Evolutionary conservation across 2,888 invertebrate genomes (phyloP), one percentile per base, ranked within the genome.

Genomic region (Drosophila limbata): DNA sequence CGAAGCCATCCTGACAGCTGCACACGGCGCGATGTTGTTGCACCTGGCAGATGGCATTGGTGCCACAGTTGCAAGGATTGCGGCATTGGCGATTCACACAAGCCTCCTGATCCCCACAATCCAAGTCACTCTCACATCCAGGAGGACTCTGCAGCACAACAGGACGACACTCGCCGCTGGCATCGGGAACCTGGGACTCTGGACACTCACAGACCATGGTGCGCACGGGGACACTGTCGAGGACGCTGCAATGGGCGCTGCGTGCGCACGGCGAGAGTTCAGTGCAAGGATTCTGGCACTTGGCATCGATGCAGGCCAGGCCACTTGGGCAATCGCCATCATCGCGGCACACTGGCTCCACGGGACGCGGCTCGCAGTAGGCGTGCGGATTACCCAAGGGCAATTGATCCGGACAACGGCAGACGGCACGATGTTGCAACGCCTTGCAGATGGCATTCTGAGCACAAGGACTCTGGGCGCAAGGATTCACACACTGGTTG

Each of bases 151-250:
- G 95, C 68, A 96, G 92, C 53, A 95, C 93, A 33, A 96, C 95
- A 62, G 96, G 95, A 88, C 94, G 95, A 89, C 97, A 97, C 89
- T 96, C 95, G 65, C 97, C 97, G 81, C 95, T 95, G 78, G 95
- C 94, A 87, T 97, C 95, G 0, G 97, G 96, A 71, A 97, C 95
- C 94, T 95, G 97, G 50, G 97, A 96, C 81, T 96, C 96, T 0
- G 97, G 96, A 87, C 97, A 97, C 64, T 96, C 96, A 90, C 97
- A 98, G 50, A 96, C 96, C 95, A 98, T 95, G 4, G 97, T 97
- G 77, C 97, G 94, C 57, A 97, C 96, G 21, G 97, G 97, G 42
- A 96, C 94, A 67, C 97, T 97, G 88, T 98, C 96, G 15, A 97
- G 94, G 11, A 97, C 97, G 65, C 95, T 95, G 91, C 98, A 98